A percentile compares a stretch with the other conserved stretches of the same genome.
phyloP scores from a whole-genome alignment of 2,113 vertebrate genomes.

The Himantopus leucocephalus region DNA sequence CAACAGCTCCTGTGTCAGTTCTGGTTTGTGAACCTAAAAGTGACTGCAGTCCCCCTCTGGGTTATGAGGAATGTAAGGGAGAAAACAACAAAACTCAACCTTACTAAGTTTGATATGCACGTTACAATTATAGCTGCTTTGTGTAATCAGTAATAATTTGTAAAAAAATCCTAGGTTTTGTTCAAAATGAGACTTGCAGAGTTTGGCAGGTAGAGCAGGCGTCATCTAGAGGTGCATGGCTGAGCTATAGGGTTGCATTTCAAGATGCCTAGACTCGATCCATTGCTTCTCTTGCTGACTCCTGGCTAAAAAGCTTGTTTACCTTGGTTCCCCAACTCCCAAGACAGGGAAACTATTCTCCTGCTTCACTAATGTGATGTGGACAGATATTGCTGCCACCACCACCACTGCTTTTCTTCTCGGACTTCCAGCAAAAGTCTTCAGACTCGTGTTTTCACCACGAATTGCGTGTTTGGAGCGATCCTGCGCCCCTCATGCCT shows the following conservation, averaged over 20 bases:
- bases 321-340: not conserved
- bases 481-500: not conserved
- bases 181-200: not conserved
- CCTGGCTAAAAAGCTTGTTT: not conserved
- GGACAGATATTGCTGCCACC: not conserved
- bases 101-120: not conserved
- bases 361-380: not conserved
- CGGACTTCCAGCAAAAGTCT: not conserved
- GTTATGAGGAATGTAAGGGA: not conserved
- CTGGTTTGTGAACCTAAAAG: not conserved
- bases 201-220: not conserved
- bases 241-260: not conserved
- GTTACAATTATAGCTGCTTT: not conserved
- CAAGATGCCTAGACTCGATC: accelerated
- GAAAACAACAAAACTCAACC: not conserved
- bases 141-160: not conserved
- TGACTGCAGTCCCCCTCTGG: not conserved
- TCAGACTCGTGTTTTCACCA: not conserved
- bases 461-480: accelerated
- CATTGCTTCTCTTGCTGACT: not conserved
- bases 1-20: not conserved
- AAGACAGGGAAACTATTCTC: not conserved
- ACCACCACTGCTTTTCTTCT: not conserved
- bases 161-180: not conserved
- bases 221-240: accelerated